These are phyloP conservation scores for Discoglossus pictus DNA, from an alignment of 2,797 vertebrate species.

Conservation along the genomic window DNA sequence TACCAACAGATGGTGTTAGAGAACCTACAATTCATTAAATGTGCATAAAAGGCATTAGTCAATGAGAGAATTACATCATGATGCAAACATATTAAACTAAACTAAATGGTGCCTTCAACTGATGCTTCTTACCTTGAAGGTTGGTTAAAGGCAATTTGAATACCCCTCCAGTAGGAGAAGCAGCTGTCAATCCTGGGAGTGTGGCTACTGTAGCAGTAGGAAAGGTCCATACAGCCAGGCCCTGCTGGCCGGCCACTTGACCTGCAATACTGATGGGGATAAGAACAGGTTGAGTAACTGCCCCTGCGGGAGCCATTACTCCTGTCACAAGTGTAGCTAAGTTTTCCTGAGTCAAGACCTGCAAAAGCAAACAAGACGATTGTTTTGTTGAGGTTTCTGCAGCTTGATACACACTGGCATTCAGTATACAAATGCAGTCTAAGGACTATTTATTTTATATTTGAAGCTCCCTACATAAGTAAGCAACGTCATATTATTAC, in stretches of 20 bases:
- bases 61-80: too few relatives aligned
- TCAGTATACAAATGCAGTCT: neutral
- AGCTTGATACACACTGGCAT: neutral
- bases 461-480: too few relatives aligned
- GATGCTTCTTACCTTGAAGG: conserved; percentile 82
- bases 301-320: conserved; percentile 92
- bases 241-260: conserved; percentile 87
- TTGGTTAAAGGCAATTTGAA: conserved; percentile 89
- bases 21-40: too few relatives aligned
- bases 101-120: too few relatives aligned
- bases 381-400: conserved; percentile 4
- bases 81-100: too few relatives aligned
- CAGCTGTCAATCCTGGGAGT: conserved; percentile 83
- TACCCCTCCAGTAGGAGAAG: conserved; percentile 80
- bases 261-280: conserved; percentile 94
- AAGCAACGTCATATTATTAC: too few relatives aligned
- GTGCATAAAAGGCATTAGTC: too few relatives aligned
- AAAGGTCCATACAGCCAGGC: conserved; percentile 91
- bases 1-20: too few relatives aligned
- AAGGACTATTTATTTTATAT: too few relatives aligned
- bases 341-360: conserved; percentile 96
- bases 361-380: conserved; percentile 66
- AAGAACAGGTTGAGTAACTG: conserved; percentile 92
- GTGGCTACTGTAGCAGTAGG: conserved; percentile 89
- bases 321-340: conserved; percentile 93